Evolutionary conservation across 1,140 invertebrate species (phyloP).

Genomic region (Lasaia peninsularis): DNA sequence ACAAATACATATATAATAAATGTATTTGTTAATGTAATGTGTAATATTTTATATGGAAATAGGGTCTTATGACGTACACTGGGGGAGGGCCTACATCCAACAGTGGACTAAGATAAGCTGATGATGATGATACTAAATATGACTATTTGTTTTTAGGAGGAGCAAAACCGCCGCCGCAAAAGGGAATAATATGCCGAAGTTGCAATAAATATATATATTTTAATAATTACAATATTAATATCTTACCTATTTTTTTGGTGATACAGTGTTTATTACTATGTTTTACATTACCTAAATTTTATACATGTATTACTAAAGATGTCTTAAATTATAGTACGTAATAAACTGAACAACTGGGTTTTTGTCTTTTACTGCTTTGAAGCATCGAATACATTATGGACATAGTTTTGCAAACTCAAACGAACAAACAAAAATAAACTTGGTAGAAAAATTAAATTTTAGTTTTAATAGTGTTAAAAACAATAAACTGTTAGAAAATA

Average conservation of each 20-base stretch:
- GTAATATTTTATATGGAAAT: not conserved
- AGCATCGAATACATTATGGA: no score
- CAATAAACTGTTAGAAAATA: no score
- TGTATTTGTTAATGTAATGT: not conserved
- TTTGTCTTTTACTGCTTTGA: slow-evolving; percentile 7
- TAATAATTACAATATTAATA: slow-evolving; percentile 7
- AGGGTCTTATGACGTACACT: no score
- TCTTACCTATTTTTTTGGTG: slow-evolving; percentile 4
- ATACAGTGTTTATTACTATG: slow-evolving; percentile 1
- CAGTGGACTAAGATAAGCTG: no score
- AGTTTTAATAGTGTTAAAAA: no score
- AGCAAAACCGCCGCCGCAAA: slow-evolving; percentile 70
- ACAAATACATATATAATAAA: no score
- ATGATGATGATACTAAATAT: no score
- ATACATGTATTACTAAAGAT: slow-evolving; percentile 5
- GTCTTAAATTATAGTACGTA: not conserved
- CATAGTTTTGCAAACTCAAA: no score
- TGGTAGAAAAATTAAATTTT: no score
- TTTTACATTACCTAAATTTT: slow-evolving; percentile 5
- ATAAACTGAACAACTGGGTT: not conserved
- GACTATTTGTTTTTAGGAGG: slow-evolving; percentile 57
- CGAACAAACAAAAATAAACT: no score
- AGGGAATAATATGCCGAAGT: slow-evolving; percentile 48
- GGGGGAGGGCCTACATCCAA: no score
- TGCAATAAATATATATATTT: slow-evolving; percentile 10